Percentiles rank a stretch among this genome's conserved stretches.
phyloP scores from a whole-genome alignment of 2,113 vertebrate species.

The Psittacula cyanocephala region DNA sequence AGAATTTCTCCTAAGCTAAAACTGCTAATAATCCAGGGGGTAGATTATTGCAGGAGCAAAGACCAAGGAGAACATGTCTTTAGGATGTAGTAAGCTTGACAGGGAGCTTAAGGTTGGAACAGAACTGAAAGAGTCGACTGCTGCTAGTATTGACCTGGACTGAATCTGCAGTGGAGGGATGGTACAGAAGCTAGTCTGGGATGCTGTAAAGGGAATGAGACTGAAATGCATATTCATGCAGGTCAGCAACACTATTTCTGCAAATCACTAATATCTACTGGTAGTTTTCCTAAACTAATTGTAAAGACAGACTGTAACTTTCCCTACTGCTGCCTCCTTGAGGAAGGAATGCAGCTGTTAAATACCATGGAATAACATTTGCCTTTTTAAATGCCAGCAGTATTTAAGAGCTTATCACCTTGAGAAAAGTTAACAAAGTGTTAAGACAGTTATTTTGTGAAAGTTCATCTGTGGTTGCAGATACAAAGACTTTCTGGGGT shows the following conservation, averaged over 20 bases:
- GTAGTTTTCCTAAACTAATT: too few species aligned
- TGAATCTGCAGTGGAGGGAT: not conserved
- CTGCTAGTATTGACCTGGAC: not conserved
- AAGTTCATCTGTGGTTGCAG: not conserved
- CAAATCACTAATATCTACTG: accelerated
- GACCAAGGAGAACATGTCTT: not conserved
- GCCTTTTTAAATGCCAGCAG: not conserved
- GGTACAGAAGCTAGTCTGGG: not conserved
- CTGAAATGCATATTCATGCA: not conserved
- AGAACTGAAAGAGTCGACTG: not conserved
- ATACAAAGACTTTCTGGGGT: not conserved
- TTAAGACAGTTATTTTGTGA: not conserved
- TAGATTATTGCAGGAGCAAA: not conserved
- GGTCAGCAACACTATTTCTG: not conserved
- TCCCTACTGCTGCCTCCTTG: not conserved
- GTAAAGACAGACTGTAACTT: not conserved
- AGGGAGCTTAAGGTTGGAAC: not conserved
- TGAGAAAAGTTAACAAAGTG: not conserved
- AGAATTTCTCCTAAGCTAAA: not conserved
- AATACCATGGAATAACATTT: not conserved
- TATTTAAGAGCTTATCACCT: not conserved
- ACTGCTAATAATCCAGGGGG: not conserved
- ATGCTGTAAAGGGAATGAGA: not conserved
- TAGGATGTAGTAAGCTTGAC: not conserved
- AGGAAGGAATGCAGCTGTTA: not conserved